Evolutionary conservation across 35 echinoderm and acorn worm species (phyloP), one percentile per base, ranked within the genome.

Genomic region (Diadema setosum): DNA sequence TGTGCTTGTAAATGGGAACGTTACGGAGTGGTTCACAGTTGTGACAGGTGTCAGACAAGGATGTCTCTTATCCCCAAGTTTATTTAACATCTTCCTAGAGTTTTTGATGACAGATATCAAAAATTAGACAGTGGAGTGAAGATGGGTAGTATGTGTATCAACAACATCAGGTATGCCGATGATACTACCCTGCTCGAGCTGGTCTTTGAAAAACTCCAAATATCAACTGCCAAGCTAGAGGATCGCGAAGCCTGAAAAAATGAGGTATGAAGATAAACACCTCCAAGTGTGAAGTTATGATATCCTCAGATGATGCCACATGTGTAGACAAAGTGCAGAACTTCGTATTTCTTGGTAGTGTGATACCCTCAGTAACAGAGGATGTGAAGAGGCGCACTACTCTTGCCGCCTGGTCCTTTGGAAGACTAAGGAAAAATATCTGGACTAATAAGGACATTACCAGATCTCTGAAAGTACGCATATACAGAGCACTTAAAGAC

Each of bases 61-160:
- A 5, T 83, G 81, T 31, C 81, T 55, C 32, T 30, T 83, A 4
- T 83, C 48, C 5, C 81, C 81, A 9, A 83, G 4, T 17, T 14
- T 83, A 5, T 83, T 83, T 32, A 83, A 83, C 81, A 61, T 83
- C 4, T 83, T 83, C 45, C 81, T 83, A 11, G 81, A 60, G 34
- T 83, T 55, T 83, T 42, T 83, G 5, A 26, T 83, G 46, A 14
- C 6, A 25, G 81, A 83, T 7, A 9, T 83, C 23, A 33, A 58
- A 32, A 84, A 29, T 25, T 63, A 3, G 4, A 84, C 27, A 58
- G n/a, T n/a, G 57, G 49, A 15, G 31, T 84, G 2, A 3, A 35
- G 55, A 58, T 84, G 29, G 57, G 57, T 31, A 7, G 63, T 4
- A 34, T 36, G 12, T n/a, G 17, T 4, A 35, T 64, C 21, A 35